These are phyloP conservation scores for Tachina lurida DNA, from an alignment of 2,888 invertebrate genomes.

Conservation along the genomic window DNA sequence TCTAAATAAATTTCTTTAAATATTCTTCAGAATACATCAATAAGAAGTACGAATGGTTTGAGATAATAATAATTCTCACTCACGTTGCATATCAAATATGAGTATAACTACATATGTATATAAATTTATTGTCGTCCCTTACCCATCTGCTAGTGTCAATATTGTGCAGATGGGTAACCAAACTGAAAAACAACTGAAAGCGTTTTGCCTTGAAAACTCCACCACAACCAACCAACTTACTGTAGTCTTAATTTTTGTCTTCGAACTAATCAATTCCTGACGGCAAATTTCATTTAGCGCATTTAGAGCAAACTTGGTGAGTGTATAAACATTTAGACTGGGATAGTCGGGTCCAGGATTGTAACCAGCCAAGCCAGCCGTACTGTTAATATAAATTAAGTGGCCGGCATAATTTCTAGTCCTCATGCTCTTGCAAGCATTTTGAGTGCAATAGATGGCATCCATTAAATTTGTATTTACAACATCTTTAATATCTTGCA, in stretches of 20 bases:
- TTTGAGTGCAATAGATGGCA: conserved; percentile 83
- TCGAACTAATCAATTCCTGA: conserved; percentile 78
- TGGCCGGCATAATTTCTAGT: conserved; percentile 79
- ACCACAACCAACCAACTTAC: conserved; percentile 74
- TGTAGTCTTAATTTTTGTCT: conserved; percentile 80
- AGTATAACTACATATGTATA: too few species aligned
- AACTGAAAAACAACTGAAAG: conserved; percentile 5
- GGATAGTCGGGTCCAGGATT: conserved; percentile 75
- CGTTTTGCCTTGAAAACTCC: neutral
- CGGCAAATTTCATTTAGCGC: conserved; percentile 80
- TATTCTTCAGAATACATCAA: too few species aligned
- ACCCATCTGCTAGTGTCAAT: too few species aligned
- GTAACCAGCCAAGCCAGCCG: conserved; percentile 77
- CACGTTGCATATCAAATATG: too few species aligned
- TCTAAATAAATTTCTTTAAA: too few species aligned
- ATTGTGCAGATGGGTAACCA: too few species aligned
- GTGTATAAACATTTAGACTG: conserved; percentile 79
- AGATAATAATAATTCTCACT: too few species aligned
- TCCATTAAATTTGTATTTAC: conserved; percentile 84
- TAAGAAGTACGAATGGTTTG: too few species aligned
- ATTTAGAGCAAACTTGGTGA: conserved; percentile 80
- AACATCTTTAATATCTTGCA: conserved; percentile 76
- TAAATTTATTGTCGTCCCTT: too few species aligned
- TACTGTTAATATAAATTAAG: conserved; percentile 79
- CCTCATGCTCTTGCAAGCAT: conserved; percentile 84